These are phyloP conservation scores for Ooceraea biroi DNA, from an alignment of 1,140 invertebrate genomes.

Conservation along the genomic window DNA sequence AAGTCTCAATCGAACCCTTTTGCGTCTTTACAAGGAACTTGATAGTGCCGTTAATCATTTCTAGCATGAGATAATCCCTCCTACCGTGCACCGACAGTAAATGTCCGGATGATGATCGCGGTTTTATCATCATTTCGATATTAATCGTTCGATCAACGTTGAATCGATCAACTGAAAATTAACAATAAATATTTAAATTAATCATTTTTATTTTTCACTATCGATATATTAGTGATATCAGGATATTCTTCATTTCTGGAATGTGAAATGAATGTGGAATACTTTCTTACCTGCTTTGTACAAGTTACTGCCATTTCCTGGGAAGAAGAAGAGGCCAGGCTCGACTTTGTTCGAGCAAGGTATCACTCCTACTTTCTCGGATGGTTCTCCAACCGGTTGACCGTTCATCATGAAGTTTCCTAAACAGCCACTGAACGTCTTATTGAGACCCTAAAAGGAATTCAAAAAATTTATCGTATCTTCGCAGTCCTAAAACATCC, in stretches of 20 bases:
- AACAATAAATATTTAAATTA: background rate
- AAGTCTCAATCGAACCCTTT: conserved; percentile 91
- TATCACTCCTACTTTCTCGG: conserved; percentile 88
- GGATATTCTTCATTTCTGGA: too few species aligned
- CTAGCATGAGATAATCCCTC: conserved; percentile 94
- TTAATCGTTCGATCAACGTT: conserved; percentile 92
- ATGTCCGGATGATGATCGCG: conserved; percentile 93
- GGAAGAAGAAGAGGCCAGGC: conserved; percentile 95
- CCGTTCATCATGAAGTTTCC: conserved; percentile 92
- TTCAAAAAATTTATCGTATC: conserved; percentile 38
- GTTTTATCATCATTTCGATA: conserved; percentile 95
- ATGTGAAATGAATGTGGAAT: background rate
- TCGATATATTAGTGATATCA: background rate
- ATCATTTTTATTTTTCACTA: background rate
- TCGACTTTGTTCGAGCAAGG: conserved; percentile 94
- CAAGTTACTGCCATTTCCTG: conserved; percentile 89
- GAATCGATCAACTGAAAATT: conserved; percentile 89
- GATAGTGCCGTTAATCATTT: conserved; percentile 94
- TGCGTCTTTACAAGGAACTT: conserved; percentile 95
- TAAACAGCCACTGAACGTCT: conserved; percentile 95
- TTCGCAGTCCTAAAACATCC: conserved; percentile 76
- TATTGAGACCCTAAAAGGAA: conserved; percentile 86
- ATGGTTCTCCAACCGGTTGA: conserved; percentile 88
- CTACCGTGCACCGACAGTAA: conserved; percentile 93
- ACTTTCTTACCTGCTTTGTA: conserved; percentile 88